Conservation (phyloP, 2,888 invertebrate species). For the Limnephilus rhombicus region DNA sequence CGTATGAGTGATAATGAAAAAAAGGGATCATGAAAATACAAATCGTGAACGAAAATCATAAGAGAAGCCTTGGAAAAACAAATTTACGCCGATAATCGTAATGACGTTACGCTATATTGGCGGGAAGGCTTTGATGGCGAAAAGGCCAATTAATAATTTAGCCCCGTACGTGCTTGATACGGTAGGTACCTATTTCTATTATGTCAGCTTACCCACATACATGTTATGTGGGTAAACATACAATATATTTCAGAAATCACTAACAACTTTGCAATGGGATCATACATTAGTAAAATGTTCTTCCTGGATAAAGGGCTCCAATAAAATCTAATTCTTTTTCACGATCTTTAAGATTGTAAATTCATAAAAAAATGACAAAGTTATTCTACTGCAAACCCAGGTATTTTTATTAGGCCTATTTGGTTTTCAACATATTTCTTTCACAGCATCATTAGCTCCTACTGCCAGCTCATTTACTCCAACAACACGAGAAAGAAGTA, state of each 20-base stretch:
- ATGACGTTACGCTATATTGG: not conserved
- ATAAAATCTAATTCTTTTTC: not conserved
- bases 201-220: no score
- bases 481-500: conserved; percentile 21
- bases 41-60: not conserved
- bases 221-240: no score
- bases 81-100: not conserved
- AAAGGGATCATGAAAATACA: not conserved
- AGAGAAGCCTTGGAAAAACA: conserved; percentile 13
- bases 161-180: not conserved
- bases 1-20: not conserved
- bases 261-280: not conserved
- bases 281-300: no score
- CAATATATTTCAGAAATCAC: not conserved
- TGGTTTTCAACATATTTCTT: conserved; percentile 17
- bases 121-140: not conserved
- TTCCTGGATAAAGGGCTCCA: not conserved
- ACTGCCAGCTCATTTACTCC: conserved; percentile 60
- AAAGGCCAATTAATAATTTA: not conserved
- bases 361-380: not conserved
- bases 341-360: not conserved
- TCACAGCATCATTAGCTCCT: conserved; percentile 52
- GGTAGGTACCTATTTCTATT: not conserved
- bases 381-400: not conserved
- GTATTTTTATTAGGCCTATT: not conserved